Percentiles rank a stretch among this genome's conserved stretches.
Evolutionary conservation across 2,797 vertebrate species (phyloP).

Genomic region (Anomalospiza imberbis): DNA sequence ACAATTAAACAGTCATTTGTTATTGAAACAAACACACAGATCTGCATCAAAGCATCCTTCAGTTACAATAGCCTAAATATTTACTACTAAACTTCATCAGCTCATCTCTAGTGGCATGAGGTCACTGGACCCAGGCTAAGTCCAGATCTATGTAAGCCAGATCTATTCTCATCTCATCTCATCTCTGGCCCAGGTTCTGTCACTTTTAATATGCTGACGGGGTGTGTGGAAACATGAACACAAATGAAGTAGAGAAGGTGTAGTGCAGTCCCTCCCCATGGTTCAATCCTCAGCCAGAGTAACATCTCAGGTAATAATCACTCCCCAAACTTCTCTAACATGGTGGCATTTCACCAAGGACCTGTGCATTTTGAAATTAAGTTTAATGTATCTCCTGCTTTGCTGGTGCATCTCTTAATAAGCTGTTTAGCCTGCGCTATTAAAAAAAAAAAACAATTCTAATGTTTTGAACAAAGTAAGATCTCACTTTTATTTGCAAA

Average conservation of each 20-base stretch:
- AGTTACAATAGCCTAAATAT: not conserved
- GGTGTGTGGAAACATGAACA: not conserved
- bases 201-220: accelerated
- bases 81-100: not conserved
- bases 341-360: not conserved
- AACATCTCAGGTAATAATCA: not conserved
- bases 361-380: not conserved
- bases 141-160: not conserved
- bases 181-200: not conserved
- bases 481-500: not conserved
- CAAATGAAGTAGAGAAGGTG: not conserved
- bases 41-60: not conserved
- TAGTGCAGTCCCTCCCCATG: not conserved
- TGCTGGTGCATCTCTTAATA: not conserved
- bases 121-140: not conserved
- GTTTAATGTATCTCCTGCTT: not conserved
- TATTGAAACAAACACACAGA: not conserved
- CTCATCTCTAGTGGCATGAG: not conserved
- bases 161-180: not conserved
- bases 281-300: not conserved
- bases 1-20: not conserved
- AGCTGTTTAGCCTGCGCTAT: not conserved
- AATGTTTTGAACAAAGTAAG: not conserved
- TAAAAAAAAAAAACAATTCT: not conserved
- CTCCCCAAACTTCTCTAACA: not conserved